Evolutionary conservation across 2,888 invertebrate species (phyloP).

Genomic region (Idaea straminata): DNA sequence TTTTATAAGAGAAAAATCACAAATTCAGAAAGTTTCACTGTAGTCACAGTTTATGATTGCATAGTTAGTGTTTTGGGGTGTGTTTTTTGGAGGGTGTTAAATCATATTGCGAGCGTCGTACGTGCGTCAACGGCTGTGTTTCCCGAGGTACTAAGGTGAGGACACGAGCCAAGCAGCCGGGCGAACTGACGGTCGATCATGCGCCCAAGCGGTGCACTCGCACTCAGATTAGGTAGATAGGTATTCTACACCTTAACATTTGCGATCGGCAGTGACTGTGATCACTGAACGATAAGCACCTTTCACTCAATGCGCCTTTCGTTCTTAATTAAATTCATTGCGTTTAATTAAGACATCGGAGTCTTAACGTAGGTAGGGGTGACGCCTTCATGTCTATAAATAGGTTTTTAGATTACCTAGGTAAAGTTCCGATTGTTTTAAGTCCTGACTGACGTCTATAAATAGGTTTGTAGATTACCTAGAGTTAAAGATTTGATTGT

Average conservation of each 20-base stretch:
- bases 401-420: too few species aligned
- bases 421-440: too few species aligned
- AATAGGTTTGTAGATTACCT: too few species aligned
- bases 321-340: neutral
- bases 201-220: constrained; percentile 52
- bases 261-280: constrained; percentile 24
- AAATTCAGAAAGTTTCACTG: constrained; percentile 4
- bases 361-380: too few species aligned
- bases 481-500: too few species aligned
- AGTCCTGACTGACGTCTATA: too few species aligned
- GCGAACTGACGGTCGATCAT: constrained; percentile 61
- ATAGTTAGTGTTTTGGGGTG: constrained; percentile 25
- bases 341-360: neutral
- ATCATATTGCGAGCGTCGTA: constrained; percentile 41
- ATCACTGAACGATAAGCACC: constrained; percentile 12
- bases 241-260: constrained; percentile 60
- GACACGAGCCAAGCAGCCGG: constrained; percentile 21
- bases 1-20: constrained; percentile 29
- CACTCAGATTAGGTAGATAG: constrained; percentile 24
- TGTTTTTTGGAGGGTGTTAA: constrained; percentile 44
- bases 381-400: too few species aligned
- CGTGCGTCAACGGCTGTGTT: constrained; percentile 45
- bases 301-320: constrained; percentile 15
- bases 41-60: constrained; percentile 33
- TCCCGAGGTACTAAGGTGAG: constrained; percentile 52